A percentile compares a stretch with the other conserved stretches of the same genome.
Conservation (phyloP, 1,140 invertebrate genomes). For the Ganaspis sp. region DNA sequence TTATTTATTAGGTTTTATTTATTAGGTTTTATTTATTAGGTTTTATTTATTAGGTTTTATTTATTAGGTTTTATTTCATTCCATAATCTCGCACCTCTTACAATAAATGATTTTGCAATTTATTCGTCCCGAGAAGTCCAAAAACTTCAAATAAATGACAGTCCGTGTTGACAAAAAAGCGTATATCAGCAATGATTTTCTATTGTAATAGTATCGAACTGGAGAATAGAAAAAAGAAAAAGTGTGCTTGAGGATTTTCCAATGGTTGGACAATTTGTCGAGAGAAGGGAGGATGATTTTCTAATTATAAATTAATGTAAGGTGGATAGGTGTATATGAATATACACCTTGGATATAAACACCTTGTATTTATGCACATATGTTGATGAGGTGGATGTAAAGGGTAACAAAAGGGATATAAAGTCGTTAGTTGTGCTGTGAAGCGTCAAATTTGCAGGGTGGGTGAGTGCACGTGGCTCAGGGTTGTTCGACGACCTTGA, state of each 20-base stretch:
- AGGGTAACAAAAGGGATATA: constrained; percentile 6
- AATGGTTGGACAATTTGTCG: not conserved
- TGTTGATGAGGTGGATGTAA: not conserved
- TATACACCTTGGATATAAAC: not conserved
- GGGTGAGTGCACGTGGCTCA: not conserved
- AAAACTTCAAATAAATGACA: too few relatives aligned
- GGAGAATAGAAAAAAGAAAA: too few relatives aligned
- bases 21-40: too few relatives aligned
- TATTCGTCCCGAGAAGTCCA: too few relatives aligned
- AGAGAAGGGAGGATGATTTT: not conserved
- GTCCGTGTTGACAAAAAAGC: too few relatives aligned
- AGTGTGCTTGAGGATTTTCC: not conserved
- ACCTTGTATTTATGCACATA: not conserved
- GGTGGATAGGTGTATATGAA: not conserved
- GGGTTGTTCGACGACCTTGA: not conserved
- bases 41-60: too few relatives aligned
- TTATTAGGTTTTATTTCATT: too few relatives aligned
- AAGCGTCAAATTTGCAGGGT: constrained; percentile 14
- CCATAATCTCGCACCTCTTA: too few relatives aligned
- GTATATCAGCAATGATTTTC: too few relatives aligned
- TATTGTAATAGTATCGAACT: too few relatives aligned
- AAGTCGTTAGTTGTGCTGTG: constrained; percentile 4
- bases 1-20: too few relatives aligned
- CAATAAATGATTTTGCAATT: too few relatives aligned
- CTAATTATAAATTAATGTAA: not conserved